These are phyloP conservation scores for Peromyscus maniculatus DNA, from an alignment of 2,113 vertebrate species.

Conservation along the genomic window DNA sequence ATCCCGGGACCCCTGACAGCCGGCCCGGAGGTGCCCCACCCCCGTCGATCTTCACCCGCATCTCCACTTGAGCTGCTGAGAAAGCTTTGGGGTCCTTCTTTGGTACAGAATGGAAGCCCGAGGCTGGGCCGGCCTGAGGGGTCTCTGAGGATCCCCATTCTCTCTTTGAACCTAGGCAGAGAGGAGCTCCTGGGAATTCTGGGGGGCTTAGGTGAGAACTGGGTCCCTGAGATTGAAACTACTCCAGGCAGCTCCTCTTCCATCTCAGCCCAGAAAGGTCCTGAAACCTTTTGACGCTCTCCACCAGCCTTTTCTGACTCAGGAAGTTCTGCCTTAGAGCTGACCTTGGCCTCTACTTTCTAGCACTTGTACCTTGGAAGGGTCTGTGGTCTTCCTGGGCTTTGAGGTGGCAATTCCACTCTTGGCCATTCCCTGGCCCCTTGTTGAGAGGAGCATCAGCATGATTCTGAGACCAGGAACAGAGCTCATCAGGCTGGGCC, in stretches of 20 bases:
- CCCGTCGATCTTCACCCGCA: accelerated
- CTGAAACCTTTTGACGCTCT: not conserved
- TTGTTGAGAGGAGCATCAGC: not conserved
- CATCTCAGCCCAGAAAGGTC: not conserved
- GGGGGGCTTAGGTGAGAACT: not conserved
- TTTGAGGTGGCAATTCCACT: not conserved
- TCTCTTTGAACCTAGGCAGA: not conserved
- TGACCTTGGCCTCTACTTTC: not conserved
- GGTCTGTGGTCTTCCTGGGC: not conserved
- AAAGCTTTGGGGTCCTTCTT: not conserved
- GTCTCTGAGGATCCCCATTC: not conserved
- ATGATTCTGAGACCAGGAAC: not conserved
- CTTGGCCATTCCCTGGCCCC: not conserved
- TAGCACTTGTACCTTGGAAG: not conserved
- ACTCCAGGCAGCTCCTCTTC: not conserved
- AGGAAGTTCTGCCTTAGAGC: constrained; percentile 61
- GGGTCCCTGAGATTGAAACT: not conserved
- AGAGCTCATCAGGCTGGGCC: not conserved
- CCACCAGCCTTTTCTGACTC: not conserved
- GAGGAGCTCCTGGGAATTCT: not conserved
- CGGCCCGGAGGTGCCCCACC: not conserved
- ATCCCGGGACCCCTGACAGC: not conserved
- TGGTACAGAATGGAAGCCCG: not conserved
- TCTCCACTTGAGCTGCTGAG: not conserved
- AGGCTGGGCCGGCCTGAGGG: not conserved